Base-by-base conservation (phyloP, 1,140 invertebrate genomes). In the Orius insidiosus region DNA sequence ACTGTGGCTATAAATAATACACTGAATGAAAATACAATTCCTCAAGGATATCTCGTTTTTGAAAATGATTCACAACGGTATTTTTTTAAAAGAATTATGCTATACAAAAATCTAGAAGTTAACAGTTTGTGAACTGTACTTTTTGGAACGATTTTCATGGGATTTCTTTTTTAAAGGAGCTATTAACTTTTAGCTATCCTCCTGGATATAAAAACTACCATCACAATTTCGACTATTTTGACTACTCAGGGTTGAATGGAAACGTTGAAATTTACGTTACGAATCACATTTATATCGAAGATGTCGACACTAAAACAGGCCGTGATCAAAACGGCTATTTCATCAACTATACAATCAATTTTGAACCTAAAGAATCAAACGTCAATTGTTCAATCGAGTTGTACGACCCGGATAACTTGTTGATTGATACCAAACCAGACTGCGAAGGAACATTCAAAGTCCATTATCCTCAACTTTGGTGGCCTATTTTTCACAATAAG, bases 1-100 rank as follows among this genome's bases (percentile, higher is more conserved):
- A 75, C 73, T 16, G 68, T 80, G 6, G 73, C 72, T 36, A 61
- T 80, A 0, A 79, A 79, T 58, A 80, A 78, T 56, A 78, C 72
- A 2, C 60, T 80, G 3, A 69, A 64, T 5, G 51, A 53, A 5
- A 44, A 55, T 19, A 69, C 69, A 6, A 54, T 71, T 9, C 69
- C 69, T 11, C 68, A 70, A 55, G 68, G 67, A 1, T 45, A n/a
- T 14, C 33, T 56, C 11, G 30, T 10, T 1, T 40, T 46, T 33
- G 38, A 49, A 9, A 52, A 53, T 32, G 43, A 54, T 46, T 24
- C 24, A 3, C 24, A 24, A 24, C 24, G 24, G 24, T 24, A 24
- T 24, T 24, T 24, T 24, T n/a, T n/a, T n/a, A n/a, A n/a, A n/a
- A n/a, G n/a, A n/a, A n/a, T n/a, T n/a, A n/a, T n/a, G n/a, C n/a